Base-by-base conservation (phyloP, 2,797 vertebrate species). In the Enoplosus armatus region DNA sequence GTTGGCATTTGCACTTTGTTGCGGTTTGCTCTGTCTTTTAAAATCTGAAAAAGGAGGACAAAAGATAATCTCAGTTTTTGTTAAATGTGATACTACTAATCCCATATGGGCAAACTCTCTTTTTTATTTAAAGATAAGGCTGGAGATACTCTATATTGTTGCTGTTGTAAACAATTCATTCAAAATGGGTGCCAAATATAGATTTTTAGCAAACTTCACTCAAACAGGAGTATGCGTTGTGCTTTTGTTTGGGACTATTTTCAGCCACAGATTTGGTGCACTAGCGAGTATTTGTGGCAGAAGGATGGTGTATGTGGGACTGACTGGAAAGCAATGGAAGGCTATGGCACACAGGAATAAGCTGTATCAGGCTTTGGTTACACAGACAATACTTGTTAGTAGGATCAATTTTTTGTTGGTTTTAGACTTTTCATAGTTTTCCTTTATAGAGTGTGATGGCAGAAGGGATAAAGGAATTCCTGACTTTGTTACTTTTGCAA, bases 1-100 rank as follows among this genome's bases (percentile, higher is more conserved):
- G 79, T 86, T 89, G 66, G 73, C 65, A 67, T 89, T 82, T 31
- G 51, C 51, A 75, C 73, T 86, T 83, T 87, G 87, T 48, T 76
- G 87, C 39, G 84, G 47, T 76, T 71, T 82, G n/a, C 24, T 87
- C 18, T 73, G 85, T 78, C 67, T 87, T 84, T 72, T 86, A 48
- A 41, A 71, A 27, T 92, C 95, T 95, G 83, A 71, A 85, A 65
- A 8, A 64, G 14, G 2, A 76, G 55, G 39, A 65, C 67, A 0
- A 79, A 51, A 69, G 10, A 63, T 15, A 5, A 27, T 53, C 8
- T 54, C 4, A 65, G 12, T 20, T 10, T 61, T 20, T 54, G 9
- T 7, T 1, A 24, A 12, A 6, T 35, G 20, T 45, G n/a, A 56
- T 9, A 37, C 3, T 2, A 39, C 11, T 39, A 1, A n/a, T 15